Conservation (phyloP, 2,113 vertebrate species). For the Erythrolamprus reginae region DNA sequence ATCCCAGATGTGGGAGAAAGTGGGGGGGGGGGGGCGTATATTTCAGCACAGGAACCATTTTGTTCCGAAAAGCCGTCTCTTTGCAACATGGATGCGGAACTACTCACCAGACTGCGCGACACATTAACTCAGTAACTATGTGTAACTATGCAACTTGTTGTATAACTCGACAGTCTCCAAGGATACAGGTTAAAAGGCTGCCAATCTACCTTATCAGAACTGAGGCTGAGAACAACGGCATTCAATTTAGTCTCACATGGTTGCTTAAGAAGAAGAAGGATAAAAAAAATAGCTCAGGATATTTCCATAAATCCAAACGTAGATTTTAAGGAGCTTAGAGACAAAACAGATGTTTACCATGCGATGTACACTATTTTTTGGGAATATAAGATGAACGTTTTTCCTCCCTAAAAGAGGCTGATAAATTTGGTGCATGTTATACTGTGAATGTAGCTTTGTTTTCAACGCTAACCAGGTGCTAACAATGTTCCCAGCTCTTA, state of each 20-base stretch:
- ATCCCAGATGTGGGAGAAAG: neutral
- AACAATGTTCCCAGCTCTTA: too few species aligned
- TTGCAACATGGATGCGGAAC: neutral
- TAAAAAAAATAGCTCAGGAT: neutral
- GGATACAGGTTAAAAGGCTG: neutral
- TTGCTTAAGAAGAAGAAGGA: neutral
- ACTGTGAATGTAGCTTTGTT: too few species aligned
- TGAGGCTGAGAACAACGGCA: neutral
- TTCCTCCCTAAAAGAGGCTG: too few species aligned
- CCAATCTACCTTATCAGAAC: neutral
- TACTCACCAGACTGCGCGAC: neutral
- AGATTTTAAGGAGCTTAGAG: neutral
- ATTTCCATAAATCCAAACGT: neutral
- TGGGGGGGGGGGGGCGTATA: neutral
- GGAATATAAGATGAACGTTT: neutral
- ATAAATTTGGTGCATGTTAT: too few species aligned
- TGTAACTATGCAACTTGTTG: neutral
- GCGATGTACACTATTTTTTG: too few species aligned
- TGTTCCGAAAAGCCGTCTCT: neutral
- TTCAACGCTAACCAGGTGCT: too few species aligned
- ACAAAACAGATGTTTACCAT: neutral
- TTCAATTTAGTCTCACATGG: neutral
- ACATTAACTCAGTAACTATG: neutral
- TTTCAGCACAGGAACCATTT: neutral
- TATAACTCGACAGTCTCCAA: neutral